Conservation (phyloP, 2,888 invertebrate species). For the Iselma pallidipennis region DNA sequence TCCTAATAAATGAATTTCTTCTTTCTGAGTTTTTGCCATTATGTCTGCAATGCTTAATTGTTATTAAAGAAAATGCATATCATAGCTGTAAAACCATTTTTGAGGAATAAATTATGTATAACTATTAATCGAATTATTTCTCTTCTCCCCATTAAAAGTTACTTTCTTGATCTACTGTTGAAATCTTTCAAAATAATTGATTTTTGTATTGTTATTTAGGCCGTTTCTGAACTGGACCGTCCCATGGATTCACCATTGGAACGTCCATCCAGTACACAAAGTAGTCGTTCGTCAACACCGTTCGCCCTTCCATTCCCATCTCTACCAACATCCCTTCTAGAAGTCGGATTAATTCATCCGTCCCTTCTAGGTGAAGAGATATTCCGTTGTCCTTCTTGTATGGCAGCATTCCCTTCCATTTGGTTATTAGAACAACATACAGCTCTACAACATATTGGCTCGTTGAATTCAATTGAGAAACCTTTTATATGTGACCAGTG, state of each 20-base stretch:
- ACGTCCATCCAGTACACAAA: constrained; percentile 53
- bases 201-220: background rate
- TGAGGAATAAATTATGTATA: constrained; percentile 70
- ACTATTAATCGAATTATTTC: constrained; percentile 33
- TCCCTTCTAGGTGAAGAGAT: constrained; percentile 52
- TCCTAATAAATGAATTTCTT: constrained; percentile 21
- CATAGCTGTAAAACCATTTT: constrained; percentile 89
- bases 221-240: background rate
- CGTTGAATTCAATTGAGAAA: constrained; percentile 70
- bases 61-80: constrained; percentile 80
- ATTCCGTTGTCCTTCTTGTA: constrained; percentile 73
- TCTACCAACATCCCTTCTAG: constrained; percentile 60
- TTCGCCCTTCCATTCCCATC: constrained; percentile 61
- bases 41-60: constrained; percentile 63
- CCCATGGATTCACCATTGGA: constrained; percentile 50
- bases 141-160: background rate
- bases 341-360: constrained; percentile 60
- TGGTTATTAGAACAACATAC: constrained; percentile 87
- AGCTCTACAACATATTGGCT: constrained; percentile 75
- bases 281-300: constrained; percentile 60
- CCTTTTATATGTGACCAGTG: constrained; percentile 92
- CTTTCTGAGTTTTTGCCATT: constrained; percentile 40
- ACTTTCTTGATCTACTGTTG: background rate
- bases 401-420: constrained; percentile 85
- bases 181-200: constrained; percentile 4